Evolutionary conservation across 2,797 vertebrate species (phyloP), one percentile per base, ranked within the genome.

Genomic region (Cyclura pinguis): DNA sequence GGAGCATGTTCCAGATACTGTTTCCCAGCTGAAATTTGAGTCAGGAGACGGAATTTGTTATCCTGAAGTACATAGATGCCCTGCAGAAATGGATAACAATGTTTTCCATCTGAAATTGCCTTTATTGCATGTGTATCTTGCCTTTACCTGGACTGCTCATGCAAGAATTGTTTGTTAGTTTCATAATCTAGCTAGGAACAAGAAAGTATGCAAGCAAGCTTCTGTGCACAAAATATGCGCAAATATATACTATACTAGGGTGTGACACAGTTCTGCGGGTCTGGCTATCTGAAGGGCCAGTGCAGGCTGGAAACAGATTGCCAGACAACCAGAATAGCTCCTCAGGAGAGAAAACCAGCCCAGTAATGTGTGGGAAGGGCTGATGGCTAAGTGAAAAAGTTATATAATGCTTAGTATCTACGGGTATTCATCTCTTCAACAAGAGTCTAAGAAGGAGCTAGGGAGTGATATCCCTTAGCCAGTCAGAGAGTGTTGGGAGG

Each of bases 51-150:
- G 93, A 99, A 99, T 96, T 98, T 99, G 95, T 99, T 99, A 95
- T 99, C 99, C 95, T 99, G 99, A 92, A 99, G 98, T 88, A 99
- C 98, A 92, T 99, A 99, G 95, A 99, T 99, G 87, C 99, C 99
- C 99, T 99, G 95, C 91, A 96, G 93, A 91, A 93, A 59, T 10
- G 55, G 35, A 69, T 27, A 77, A 64, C 18, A 62, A 59, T 55
- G 12, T 29, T 32, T 59, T 59, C 55, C 55, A 76, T 3, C 57
- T 77, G 27, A 86, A 76, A 20, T 76, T 77, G 67, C 69, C 50
- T 82, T 73, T 88, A 62, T 64, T 77, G 35, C 42, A 77, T n/a
- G 42, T 22, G 38, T 84, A 77, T 64, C 72, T 18, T 82, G 18
- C 7, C 20, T 47, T 50, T 90, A 4, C 13, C 47, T n/a, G 8